Percentiles rank a stretch among this genome's conserved stretches.
These are phyloP conservation scores for Porphyrio hochstetteri DNA, from an alignment of 2,113 vertebrate species.

Conservation along the genomic window DNA sequence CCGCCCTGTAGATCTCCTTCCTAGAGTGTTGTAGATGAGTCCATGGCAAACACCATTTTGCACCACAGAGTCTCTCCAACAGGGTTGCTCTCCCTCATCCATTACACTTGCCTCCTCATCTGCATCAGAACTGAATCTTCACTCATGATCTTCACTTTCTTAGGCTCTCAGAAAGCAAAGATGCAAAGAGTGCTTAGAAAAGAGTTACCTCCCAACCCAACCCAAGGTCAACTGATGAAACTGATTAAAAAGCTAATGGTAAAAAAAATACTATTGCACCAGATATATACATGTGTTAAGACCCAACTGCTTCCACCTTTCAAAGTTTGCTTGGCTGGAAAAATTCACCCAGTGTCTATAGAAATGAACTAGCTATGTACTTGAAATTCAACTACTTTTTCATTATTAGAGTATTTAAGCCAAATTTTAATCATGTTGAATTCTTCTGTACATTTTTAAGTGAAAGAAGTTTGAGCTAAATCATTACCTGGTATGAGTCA, in stretches of 20 bases:
- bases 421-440: background rate
- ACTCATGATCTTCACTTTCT: background rate
- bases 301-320: background rate
- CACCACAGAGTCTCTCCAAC: background rate
- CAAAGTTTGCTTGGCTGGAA: background rate
- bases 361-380: background rate
- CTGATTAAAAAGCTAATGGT: background rate
- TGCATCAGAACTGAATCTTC: background rate
- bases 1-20: background rate
- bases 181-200: background rate
- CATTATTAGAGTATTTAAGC: background rate
- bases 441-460: background rate
- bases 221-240: background rate
- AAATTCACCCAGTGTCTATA: background rate
- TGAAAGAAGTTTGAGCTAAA: background rate
- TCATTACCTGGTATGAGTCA: background rate
- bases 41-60: background rate
- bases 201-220: background rate
- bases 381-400: background rate
- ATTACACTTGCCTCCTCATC: background rate
- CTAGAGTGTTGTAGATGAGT: background rate
- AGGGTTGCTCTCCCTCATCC: background rate
- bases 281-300: background rate
- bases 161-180: background rate
- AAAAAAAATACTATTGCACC: background rate